Evolutionary conservation across 2,888 invertebrate genomes (phyloP).

Genomic region (Harmothoe impar): DNA sequence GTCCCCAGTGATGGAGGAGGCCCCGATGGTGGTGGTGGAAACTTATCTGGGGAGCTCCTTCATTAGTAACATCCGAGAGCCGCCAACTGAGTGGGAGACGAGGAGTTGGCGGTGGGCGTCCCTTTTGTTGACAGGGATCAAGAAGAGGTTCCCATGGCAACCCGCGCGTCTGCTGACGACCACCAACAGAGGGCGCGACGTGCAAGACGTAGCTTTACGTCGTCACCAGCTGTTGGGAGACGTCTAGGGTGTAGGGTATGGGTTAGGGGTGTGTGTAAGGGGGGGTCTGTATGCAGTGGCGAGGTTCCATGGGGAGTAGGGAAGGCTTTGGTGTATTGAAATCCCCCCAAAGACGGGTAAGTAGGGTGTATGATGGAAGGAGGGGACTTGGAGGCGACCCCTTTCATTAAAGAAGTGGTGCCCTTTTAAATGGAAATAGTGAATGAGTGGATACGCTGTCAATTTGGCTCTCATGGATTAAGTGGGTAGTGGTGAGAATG

Average conservation of each 20-base stretch:
- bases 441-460: not conserved
- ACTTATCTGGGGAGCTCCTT: no score
- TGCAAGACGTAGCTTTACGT: no score
- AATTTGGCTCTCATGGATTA: not conserved
- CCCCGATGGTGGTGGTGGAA: no score
- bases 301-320: not conserved
- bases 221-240: not conserved
- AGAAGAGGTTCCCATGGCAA: not conserved
- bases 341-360: not conserved
- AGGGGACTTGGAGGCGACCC: not conserved
- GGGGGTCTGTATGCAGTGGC: not conserved
- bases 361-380: not conserved
- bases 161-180: not conserved
- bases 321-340: not conserved
- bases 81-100: no score
- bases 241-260: not conserved
- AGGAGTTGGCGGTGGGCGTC: no score
- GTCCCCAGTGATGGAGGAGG: no score
- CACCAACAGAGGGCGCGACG: no score
- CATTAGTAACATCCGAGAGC: no score
- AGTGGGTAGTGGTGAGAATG: not conserved
- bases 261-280: not conserved
- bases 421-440: not conserved
- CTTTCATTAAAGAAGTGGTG: not conserved
- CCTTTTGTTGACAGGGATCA: not conserved